Conservation (phyloP, 2,888 invertebrate species). For the Chironomus tentans region DNA sequence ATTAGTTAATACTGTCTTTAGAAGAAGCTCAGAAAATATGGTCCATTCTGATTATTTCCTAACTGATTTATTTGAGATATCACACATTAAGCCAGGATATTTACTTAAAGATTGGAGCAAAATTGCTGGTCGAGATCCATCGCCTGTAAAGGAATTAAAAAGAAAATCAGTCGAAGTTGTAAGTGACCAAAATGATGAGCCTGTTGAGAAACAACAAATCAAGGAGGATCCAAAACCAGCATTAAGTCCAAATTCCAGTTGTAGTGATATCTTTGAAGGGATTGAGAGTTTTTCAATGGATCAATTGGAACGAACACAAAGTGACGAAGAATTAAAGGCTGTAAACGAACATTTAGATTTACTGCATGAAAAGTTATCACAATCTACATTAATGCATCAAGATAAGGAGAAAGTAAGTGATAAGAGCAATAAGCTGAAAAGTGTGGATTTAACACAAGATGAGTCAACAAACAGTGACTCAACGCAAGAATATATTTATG, state of each 20-base stretch:
- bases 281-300: conserved; percentile 11
- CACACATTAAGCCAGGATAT: conserved; percentile 40
- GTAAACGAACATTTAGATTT: no score
- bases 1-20: no score
- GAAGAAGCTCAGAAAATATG: neutral
- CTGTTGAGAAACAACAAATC: neutral
- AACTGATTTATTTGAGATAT: conserved; percentile 43
- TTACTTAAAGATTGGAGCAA: conserved; percentile 52
- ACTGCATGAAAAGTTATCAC: no score
- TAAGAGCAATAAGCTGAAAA: no score
- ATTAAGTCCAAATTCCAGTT: neutral
- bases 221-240: neutral
- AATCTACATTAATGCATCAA: no score
- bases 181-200: neutral
- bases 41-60: conserved; percentile 42
- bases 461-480: no score
- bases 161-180: neutral
- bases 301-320: neutral
- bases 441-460: no score
- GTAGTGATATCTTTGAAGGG: conserved; percentile 27
- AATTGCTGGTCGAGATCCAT: conserved; percentile 54
- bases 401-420: no score
- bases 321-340: no score
- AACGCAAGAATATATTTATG: no score
- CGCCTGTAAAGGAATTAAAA: conserved; percentile 39